These are phyloP conservation scores for Colletes gigas DNA, from an alignment of 1,140 invertebrate species.

Conservation along the genomic window DNA sequence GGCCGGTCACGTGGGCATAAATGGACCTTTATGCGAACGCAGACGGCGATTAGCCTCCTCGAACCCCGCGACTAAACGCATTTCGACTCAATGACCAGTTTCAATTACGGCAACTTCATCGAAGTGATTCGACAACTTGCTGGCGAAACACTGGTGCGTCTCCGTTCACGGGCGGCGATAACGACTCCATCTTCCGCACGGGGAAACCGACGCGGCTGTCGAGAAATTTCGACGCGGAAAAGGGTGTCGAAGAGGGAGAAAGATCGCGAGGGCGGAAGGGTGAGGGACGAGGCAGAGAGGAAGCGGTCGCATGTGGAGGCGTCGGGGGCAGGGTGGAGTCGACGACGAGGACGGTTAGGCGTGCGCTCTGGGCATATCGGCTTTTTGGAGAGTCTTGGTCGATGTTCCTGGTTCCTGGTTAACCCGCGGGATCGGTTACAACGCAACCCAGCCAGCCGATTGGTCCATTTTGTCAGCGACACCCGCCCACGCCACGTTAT, in stretches of 20 bases:
- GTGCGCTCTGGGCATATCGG: conserved; percentile 65
- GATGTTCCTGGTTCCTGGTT: conserved; percentile 74
- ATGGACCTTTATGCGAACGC: neutral
- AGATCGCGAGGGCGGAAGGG: neutral
- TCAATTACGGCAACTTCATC: conserved; percentile 24
- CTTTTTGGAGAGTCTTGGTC: conserved; percentile 74
- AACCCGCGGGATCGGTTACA: conserved; percentile 80
- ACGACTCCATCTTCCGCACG: conserved; percentile 59
- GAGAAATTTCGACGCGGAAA: conserved; percentile 34
- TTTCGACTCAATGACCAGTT: conserved; percentile 6
- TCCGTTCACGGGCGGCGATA: conserved; percentile 24
- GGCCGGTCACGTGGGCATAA: too few species aligned
- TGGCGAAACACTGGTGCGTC: conserved; percentile 18
- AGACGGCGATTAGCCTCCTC: conserved; percentile 14
- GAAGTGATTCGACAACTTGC: conserved; percentile 8
- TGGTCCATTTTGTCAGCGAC: conserved; percentile 79
- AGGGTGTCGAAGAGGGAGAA: neutral
- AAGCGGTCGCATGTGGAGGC: conserved; percentile 53
- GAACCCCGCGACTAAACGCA: conserved; percentile 11
- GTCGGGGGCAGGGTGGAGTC: conserved; percentile 64
- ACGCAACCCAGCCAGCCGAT: conserved; percentile 65
- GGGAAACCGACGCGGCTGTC: conserved; percentile 54
- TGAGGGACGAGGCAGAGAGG: neutral
- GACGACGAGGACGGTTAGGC: conserved; percentile 59
- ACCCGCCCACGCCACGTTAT: conserved; percentile 77